Base-by-base conservation (phyloP, 2,888 invertebrate genomes). In the Sphaerophoria taeniata region DNA sequence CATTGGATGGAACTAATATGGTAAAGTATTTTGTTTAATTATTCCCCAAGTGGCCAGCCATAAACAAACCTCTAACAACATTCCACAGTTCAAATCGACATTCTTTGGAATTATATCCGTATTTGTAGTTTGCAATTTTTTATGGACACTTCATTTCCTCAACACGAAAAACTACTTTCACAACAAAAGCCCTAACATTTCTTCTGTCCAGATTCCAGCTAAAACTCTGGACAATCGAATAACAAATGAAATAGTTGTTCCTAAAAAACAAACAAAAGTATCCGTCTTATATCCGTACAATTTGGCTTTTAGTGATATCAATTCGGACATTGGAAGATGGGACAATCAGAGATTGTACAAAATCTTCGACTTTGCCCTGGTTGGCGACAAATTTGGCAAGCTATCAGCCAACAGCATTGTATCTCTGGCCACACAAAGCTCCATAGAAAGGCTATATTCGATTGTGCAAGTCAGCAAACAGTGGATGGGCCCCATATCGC, bases 401-500 rank as follows among this genome's bases (percentile, higher is more conserved):
- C 83, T 89, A 6, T 90, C 90, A 0, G 69, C 77, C 5, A 85
- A 16, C 3, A 89, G 93, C 76, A 92, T 92, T 16, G 95, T 96
- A 12, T 96, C 96, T 88, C 91, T 98, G 77, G 97, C 97, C 0
- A 97, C 97, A 0, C 97, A 98, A 91, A 95, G 96, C 88, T 97
- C 97, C 0, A 93, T 98, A 65, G 98, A 98, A 89, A 94, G 97
- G 83, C 92, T 98, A 7, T 94, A 95, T 87, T 96, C 97, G 51
- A 90, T 98, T 16, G 94, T 96, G 0, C 95, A 95, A 88, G 96
- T 97, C 49, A 95, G 96, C 0, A 94, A 95, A 61, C 95, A 97
- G 88, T 98, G 97, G 97, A 94, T 94, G 6, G 97, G 97, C 0
- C 96, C 97, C 0, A 96, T 98, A 88, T 98, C 97, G 0, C 94